Conservation (phyloP, 2,888 invertebrate genomes). For the Drosophila seclusa region DNA sequence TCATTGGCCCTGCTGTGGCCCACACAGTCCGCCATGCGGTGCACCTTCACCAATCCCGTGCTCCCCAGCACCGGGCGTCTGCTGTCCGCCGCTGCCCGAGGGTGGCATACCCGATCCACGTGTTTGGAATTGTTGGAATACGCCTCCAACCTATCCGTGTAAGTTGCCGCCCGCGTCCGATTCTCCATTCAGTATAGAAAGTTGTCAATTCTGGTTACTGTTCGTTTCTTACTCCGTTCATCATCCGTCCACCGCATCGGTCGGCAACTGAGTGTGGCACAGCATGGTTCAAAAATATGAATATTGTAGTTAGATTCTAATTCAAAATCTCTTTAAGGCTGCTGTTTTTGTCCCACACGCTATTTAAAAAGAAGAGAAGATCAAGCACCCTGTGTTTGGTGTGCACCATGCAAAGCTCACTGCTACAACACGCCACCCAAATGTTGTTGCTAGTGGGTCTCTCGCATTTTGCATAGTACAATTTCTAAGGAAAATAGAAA, state of each 20-base stretch:
- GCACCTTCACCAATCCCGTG: constrained; percentile 80
- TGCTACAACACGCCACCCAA: constrained; percentile 55
- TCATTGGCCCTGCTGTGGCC: constrained; percentile 52
- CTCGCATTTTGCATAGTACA: background rate
- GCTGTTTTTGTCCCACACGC: constrained; percentile 1
- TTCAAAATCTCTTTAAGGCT: background rate
- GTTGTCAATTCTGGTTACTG: background rate
- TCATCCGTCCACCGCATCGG: background rate
- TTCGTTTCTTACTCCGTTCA: background rate
- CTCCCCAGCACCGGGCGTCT: constrained; percentile 73
- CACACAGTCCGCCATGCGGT: constrained; percentile 67
- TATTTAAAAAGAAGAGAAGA: constrained; percentile 64
- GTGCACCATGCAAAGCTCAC: constrained; percentile 57
- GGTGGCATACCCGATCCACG: constrained; percentile 82
- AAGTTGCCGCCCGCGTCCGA: constrained; percentile 53
- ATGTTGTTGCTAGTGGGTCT: constrained; percentile 15
- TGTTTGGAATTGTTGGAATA: constrained; percentile 85
- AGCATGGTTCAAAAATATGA: background rate
- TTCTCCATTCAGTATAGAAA: background rate
- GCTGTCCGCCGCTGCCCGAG: constrained; percentile 80
- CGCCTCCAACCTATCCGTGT: constrained; percentile 82
- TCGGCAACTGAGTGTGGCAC: background rate
- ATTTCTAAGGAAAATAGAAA: constrained; percentile 8
- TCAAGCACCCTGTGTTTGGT: constrained; percentile 21
- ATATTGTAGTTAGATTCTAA: background rate